These are phyloP conservation scores for Nyctereutes procyonoides DNA, from an alignment of 2,113 vertebrate genomes.

Conservation along the genomic window DNA sequence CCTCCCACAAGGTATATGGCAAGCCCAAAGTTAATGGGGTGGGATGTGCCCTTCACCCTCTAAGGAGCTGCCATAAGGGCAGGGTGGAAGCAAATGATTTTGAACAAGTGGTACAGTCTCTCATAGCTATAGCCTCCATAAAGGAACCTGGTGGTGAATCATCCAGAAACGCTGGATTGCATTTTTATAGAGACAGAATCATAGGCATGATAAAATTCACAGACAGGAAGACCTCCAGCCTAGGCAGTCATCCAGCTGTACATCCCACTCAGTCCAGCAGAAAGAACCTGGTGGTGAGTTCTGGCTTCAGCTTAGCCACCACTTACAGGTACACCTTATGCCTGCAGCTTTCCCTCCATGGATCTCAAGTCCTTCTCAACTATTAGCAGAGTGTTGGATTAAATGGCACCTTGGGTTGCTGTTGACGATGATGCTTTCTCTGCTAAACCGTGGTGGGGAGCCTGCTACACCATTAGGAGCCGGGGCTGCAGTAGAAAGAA, in stretches of 20 bases:
- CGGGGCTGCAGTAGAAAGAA: neutral
- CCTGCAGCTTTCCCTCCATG: neutral
- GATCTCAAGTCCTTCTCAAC: neutral
- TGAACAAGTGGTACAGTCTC: neutral
- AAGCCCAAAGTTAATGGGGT: neutral
- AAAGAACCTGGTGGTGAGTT: neutral
- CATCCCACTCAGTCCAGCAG: rapidly evolving
- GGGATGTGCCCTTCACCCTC: neutral
- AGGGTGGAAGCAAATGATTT: neutral
- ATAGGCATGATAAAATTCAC: rapidly evolving
- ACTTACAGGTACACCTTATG: rapidly evolving
- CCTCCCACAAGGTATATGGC: neutral
- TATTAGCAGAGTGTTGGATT: neutral
- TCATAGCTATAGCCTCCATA: neutral
- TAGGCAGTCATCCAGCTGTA: neutral
- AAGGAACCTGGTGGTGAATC: neutral
- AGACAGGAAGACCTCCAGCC: rapidly evolving
- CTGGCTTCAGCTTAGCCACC: neutral
- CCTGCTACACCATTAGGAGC: neutral
- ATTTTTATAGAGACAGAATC: neutral
- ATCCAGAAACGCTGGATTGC: neutral
- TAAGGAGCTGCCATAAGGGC: neutral
- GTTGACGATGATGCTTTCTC: neutral
- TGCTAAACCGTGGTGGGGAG: rapidly evolving
- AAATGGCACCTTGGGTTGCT: neutral